A percentile compares a stretch with the other conserved stretches of the same genome.
These are phyloP conservation scores for Baccha elongata DNA, from an alignment of 2,888 invertebrate genomes.

Conservation along the genomic window DNA sequence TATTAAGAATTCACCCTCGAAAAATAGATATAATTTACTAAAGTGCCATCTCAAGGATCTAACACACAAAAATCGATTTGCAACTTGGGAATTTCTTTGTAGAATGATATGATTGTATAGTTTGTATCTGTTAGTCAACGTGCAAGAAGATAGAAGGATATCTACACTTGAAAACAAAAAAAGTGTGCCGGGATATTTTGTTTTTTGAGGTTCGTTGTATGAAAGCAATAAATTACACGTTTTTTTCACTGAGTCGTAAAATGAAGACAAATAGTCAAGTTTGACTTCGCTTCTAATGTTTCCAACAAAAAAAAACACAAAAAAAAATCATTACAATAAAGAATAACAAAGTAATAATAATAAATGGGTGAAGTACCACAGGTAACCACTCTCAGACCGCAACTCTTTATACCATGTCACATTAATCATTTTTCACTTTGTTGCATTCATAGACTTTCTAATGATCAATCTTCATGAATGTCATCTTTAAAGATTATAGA, in stretches of 20 bases:
- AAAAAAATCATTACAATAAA: slow-evolving; percentile 22
- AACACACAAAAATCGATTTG: slow-evolving; percentile 1
- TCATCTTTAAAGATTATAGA: slow-evolving; percentile 35
- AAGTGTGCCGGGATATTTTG: slow-evolving; percentile 14
- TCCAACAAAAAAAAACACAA: background rate
- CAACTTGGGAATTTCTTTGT: slow-evolving; percentile 3
- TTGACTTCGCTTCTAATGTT: background rate
- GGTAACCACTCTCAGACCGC: slow-evolving; percentile 11
- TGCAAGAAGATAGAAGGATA: background rate
- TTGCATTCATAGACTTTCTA: slow-evolving; percentile 22
- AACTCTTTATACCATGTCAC: slow-evolving; percentile 38
- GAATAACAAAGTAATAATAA: background rate
- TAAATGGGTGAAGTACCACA: slow-evolving; percentile 14
- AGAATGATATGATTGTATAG: slow-evolving; percentile 50
- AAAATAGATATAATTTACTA: slow-evolving; percentile 3
- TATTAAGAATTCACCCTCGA: slow-evolving; percentile 67
- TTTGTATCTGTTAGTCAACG: slow-evolving; percentile 41
- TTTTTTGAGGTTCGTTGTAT: background rate
- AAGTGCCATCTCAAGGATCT: background rate
- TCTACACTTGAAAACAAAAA: background rate
- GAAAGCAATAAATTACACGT: slow-evolving; percentile 34
- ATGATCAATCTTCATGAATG: slow-evolving; percentile 62
- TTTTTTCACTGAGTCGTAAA: background rate
- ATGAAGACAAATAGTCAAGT: slow-evolving; percentile 21
- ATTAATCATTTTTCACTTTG: slow-evolving; percentile 39